Evolutionary conservation across 35 echinoderm and acorn worm genomes (phyloP).

Genomic region (Apostichopus californicus): DNA sequence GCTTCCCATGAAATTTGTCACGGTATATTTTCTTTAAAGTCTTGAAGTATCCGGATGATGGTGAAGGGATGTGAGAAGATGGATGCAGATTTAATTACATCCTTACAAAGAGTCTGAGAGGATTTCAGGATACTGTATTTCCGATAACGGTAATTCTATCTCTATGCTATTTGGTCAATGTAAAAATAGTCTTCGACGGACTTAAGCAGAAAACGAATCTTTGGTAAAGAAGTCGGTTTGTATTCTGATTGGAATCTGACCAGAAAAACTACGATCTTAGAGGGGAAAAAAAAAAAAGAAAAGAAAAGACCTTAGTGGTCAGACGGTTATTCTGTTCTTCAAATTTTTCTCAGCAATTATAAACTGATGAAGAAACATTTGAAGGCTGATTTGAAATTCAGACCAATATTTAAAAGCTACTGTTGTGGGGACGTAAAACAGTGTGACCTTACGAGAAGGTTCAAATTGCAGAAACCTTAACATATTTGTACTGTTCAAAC

Average conservation of each 20-base stretch:
- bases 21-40: neutral
- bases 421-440: no score
- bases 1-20: neutral
- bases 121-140: constrained; percentile 6
- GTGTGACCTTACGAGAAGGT: no score
- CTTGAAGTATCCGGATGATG: neutral
- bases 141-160: neutral
- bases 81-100: neutral
- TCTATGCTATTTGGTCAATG: neutral
- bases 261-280: neutral
- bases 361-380: no score
- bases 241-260: constrained; percentile 1
- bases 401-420: no score
- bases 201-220: neutral
- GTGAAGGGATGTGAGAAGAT: neutral
- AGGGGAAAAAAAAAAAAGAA: neutral
- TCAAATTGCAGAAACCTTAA: no score
- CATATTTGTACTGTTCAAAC: no score
- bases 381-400: no score
- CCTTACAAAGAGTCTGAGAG: neutral
- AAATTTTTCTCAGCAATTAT: no score
- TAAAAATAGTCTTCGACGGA: neutral
- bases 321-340: no score
- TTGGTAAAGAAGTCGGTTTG: neutral
- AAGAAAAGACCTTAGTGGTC: no score